Base-by-base conservation (phyloP, 2,113 vertebrate species). In the Oophaga pumilio region DNA sequence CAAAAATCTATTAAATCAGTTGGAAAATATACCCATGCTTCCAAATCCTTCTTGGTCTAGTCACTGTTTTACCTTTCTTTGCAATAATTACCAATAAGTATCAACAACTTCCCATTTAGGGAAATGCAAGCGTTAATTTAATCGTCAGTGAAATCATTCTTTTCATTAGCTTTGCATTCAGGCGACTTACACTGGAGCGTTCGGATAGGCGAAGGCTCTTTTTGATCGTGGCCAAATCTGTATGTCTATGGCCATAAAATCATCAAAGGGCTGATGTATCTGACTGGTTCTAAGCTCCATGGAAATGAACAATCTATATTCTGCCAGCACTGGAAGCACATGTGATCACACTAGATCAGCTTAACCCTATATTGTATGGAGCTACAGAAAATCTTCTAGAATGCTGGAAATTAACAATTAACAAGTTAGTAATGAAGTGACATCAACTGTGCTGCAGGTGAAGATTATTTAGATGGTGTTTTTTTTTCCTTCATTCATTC, bases 401-500 rank as follows among this genome's bases (percentile, higher is more conserved):
- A 13, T 59, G 76, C 10, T 22, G 28, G 7, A 24, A 83, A 74
- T 88, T 62, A 56, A 53, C 60, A 76, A 53, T 81, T 85, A 14
- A 13, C 26, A 53, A 69, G n/a, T 86, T 53, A 24, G 18, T 76
- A 82, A 15, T 76, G 43, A 53, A 66, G 57, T 83, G 43, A 66
- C 52, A 62, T 76, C 62, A 56, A 83, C 56, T 83, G 24, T 50
- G 52, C 57, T n/a, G 12, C 59, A 84, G 81, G 69, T 76, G 56
- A 20, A 74, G 56, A 87, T 74, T 74, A 62, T 76, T 9, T 82
- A 20, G 28, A 73, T 62, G 68, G 8, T 60, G 69, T 64, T 82
- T 83, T 88, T 88, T 76, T 82, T 83, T 88, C 83, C 53, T 28
- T 80, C 49, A 66, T 86, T 79, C 26, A 33, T 64, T 77, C n/a